A percentile compares a stretch with the other conserved stretches of the same genome.
These are phyloP conservation scores for Euleptes europaea DNA, from an alignment of 2,113 vertebrate species.

Conservation along the genomic window DNA sequence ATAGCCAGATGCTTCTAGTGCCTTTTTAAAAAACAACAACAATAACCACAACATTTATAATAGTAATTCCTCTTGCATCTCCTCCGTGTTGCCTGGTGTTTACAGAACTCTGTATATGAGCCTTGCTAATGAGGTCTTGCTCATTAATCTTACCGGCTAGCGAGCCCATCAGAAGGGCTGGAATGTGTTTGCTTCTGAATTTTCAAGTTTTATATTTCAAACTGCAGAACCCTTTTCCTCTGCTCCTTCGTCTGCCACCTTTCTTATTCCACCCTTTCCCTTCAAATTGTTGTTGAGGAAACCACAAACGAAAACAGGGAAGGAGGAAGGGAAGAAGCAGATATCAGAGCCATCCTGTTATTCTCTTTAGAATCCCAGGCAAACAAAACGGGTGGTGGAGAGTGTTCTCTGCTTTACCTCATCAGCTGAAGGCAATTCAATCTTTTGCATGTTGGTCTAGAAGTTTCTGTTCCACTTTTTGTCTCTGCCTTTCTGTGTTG, in stretches of 20 bases:
- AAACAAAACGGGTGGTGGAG: background rate
- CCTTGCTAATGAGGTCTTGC: background rate
- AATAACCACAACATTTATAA: no score
- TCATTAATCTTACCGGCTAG: background rate
- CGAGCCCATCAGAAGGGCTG: background rate
- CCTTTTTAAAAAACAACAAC: rapidly evolving
- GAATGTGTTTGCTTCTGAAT: background rate
- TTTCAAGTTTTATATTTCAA: background rate
- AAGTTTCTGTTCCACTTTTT: no score
- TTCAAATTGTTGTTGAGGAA: no score
- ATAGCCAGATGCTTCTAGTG: background rate
- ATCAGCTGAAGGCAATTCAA: no score
- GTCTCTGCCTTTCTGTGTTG: background rate
- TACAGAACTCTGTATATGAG: background rate
- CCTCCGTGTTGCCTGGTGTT: no score
- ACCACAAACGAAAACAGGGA: background rate
- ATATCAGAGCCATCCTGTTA: background rate
- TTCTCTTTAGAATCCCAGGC: background rate
- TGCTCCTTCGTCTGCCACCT: background rate
- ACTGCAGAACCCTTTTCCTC: rapidly evolving
- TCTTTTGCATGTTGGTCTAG: no score
- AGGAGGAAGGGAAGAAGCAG: background rate
- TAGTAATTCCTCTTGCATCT: background rate
- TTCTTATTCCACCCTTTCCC: background rate
- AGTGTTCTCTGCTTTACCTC: no score